Percentiles rank a stretch among this genome's conserved stretches.
Conservation (phyloP, 2,797 vertebrate genomes). For the Acomys russatus region DNA sequence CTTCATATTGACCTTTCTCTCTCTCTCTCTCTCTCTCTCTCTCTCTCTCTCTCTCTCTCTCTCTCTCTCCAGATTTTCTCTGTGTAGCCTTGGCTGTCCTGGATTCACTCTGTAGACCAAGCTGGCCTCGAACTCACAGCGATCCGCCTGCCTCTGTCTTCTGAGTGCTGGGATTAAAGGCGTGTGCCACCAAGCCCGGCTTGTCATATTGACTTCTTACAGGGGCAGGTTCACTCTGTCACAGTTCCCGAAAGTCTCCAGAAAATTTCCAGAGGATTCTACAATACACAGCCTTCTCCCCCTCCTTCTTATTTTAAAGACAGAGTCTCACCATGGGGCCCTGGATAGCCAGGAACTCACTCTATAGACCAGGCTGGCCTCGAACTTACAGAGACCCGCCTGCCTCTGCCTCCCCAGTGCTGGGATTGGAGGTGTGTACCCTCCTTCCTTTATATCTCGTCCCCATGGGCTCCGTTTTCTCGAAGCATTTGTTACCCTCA, state of each 20-base stretch:
- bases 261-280: background rate
- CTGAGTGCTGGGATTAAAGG: too few relatives aligned
- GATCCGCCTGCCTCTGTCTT: too few relatives aligned
- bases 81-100: too few relatives aligned
- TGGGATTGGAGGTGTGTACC: background rate
- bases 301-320: background rate
- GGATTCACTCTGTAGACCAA: too few relatives aligned
- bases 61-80: too few relatives aligned
- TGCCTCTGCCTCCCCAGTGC: background rate
- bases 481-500: background rate
- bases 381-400: background rate
- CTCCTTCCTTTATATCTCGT: background rate
- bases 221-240: background rate
- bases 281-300: background rate
- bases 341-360: background rate
- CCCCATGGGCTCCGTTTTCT: background rate
- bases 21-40: too few relatives aligned
- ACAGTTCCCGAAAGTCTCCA: background rate
- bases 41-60: too few relatives aligned
- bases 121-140: too few relatives aligned
- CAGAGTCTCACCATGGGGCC: background rate
- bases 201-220: background rate
- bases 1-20: too few relatives aligned
- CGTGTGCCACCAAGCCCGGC: too few relatives aligned
- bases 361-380: background rate